Conservation (phyloP, 1,140 invertebrate genomes). For the Agrilus planipennis region DNA sequence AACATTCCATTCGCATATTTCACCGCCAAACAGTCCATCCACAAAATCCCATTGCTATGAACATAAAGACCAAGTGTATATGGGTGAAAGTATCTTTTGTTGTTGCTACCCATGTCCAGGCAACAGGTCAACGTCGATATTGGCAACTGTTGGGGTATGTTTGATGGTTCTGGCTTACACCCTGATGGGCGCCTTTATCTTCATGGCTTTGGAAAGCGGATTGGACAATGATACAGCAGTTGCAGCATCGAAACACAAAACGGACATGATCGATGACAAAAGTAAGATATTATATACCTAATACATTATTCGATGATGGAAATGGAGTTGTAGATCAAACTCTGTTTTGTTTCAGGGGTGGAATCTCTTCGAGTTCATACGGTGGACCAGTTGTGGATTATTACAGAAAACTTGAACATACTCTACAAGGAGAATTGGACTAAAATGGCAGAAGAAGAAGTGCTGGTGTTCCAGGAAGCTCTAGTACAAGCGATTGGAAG, state of each 20-base stretch:
- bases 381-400: constrained; percentile 79
- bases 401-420: constrained; percentile 88
- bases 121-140: constrained; percentile 23
- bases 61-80: constrained; percentile 16
- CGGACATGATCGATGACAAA: constrained; percentile 33
- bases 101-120: constrained; percentile 31
- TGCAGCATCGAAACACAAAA: constrained; percentile 46
- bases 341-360: too few relatives aligned
- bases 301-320: too few relatives aligned
- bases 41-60: constrained; percentile 30
- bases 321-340: too few relatives aligned
- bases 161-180: constrained; percentile 81
- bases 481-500: constrained; percentile 35
- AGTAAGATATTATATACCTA: too few relatives aligned
- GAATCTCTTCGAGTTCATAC: constrained; percentile 42
- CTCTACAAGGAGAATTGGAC: constrained; percentile 94
- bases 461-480: constrained; percentile 70
- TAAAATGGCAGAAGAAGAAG: constrained; percentile 64
- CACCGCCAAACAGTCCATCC: constrained; percentile 25
- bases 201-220: constrained; percentile 72
- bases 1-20: constrained; percentile 17
- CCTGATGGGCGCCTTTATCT: constrained; percentile 81
- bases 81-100: constrained; percentile 24
- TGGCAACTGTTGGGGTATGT: constrained; percentile 51
- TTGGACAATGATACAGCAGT: constrained; percentile 39